Evolutionary conservation across 53 echinoderm and acorn worm species (phyloP), one percentile per base, ranked within the genome.

Genomic region (Astropecten irregularis): DNA sequence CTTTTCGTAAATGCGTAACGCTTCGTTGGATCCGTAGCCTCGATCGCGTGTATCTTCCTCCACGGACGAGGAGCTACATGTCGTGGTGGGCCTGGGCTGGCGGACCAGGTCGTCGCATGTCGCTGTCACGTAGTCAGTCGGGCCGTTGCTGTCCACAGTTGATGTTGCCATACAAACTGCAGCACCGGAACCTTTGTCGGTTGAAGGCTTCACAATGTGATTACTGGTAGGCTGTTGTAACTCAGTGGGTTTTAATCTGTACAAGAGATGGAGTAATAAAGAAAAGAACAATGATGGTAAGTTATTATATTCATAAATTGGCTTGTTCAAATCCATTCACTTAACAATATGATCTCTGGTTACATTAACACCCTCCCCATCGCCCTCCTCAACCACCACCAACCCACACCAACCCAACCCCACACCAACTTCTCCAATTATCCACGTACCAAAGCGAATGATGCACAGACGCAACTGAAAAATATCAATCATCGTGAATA

Each of bases 11-110:
- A 74, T 26, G 37, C 86, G 59, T 40, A 73, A 74, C 36, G 86
- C 76, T 27, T 85, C 86, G 69, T 85, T 85, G n/a, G 86, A 85
- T 38, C 86, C 76, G 76, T 74, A 85, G 36, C 86, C 86, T 51
- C 86, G 36, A 40, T 85, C 86, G 39, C 74, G 74, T 30, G 65
- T 32, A 53, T 85, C 86, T 51, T 74, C 86, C 11, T 85, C 86
- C 58, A 53, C 53, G 50, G 86, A 85, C 9, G 85, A 85, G 8
- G 72, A 38, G 67, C 86, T 85, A 74, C 86, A 85, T 64, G 86
- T 74, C 30, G 79, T 79, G 79, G 79, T 47, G 8, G 79, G 79
- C 31, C 79, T 44, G 28, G 60, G 44, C 48, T 46, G 60, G 70
- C 40, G 27, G 70, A 25, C 33, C 32, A 59, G 58, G 18, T 36